Base-by-base conservation (phyloP, 1,140 invertebrate species). In the Zaprionus ornatus region DNA sequence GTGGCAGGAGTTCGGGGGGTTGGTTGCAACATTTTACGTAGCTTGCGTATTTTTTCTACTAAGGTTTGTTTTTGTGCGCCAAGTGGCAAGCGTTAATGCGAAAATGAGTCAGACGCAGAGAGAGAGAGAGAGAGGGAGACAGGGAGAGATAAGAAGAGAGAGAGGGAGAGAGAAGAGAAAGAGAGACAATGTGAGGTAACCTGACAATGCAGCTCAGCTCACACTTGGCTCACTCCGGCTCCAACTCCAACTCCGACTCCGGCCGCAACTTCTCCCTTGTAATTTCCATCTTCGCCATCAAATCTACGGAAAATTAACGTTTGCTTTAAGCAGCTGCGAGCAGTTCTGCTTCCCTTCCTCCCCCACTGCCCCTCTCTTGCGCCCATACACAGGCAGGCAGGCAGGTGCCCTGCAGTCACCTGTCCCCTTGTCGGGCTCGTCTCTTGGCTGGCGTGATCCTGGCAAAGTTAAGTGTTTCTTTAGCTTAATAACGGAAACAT, bases 391-490 rank as follows among this genome's bases (percentile, higher is more conserved):
- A 9, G 9, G 29, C 29, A 9, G 9, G 9, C 27, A 29, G n/a
- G 40, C 6, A 17, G 40, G n/a, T 9, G 2, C 50, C 61, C 64
- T 78, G 75, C 72, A 83, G n/a, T 17, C 19, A 50, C 64, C 72
- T 77, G 86, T 68, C 65, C 61, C 66, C 50, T 19, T 27, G 37
- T 7, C 13, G 25, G 23, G n/a, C 15, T 2, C 23, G 48, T 42
- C 42, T 19, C 40, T 7, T 17, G 15, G 37, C 76, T 68, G 50
- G 32, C 60, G 61, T 69, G 88, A 84, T 87, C 83, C 78, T 77
- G 76, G 79, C 56, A 74, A 88, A 82, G 88, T 91, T 88, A 91
- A 91, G 88, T 91, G 88, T 91, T 91, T 91, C 90, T 91, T 88
- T 85, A 85, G 82, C 80, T 91, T 88, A 85, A 88, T 85, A 87